Conservation (phyloP, 2,797 vertebrate genomes). For the Coregonus sp. region DNA sequence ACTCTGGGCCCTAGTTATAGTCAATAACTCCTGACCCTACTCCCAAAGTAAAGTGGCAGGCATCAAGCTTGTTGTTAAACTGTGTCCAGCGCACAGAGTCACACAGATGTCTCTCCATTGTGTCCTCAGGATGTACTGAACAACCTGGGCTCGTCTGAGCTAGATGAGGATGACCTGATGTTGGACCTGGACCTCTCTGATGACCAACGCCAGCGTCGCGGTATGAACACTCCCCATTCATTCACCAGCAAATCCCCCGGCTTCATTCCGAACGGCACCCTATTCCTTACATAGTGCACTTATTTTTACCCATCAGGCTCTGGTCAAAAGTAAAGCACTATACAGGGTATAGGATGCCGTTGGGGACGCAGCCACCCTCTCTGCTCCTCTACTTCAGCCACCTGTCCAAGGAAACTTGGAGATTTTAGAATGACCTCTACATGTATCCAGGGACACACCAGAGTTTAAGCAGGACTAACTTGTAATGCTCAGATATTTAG, state of each 20-base stretch:
- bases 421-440: not conserved
- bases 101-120: not conserved
- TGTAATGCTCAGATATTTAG: no score
- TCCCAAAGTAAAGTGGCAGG: not conserved
- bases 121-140: conserved; percentile 83
- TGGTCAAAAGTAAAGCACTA: no score
- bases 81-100: not conserved
- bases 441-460: not conserved
- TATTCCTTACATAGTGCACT: not conserved
- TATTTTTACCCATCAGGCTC: not conserved
- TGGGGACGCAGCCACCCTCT: no score
- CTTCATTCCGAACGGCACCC: not conserved
- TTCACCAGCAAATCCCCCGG: no score
- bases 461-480: not conserved
- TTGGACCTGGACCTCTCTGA: conserved; percentile 94
- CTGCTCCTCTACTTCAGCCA: no score
- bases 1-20: no score
- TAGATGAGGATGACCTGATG: conserved; percentile 98
- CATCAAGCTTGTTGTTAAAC: not conserved
- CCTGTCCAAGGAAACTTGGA: no score
- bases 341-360: no score
- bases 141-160: conserved; percentile 93
- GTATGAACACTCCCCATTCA: conserved; percentile 65
- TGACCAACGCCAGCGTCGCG: conserved; percentile 86
- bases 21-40: not conserved